Percentiles rank a stretch among this genome's conserved stretches.
phyloP scores from a whole-genome alignment of 2,888 invertebrate species.

The Hyles lineata region DNA sequence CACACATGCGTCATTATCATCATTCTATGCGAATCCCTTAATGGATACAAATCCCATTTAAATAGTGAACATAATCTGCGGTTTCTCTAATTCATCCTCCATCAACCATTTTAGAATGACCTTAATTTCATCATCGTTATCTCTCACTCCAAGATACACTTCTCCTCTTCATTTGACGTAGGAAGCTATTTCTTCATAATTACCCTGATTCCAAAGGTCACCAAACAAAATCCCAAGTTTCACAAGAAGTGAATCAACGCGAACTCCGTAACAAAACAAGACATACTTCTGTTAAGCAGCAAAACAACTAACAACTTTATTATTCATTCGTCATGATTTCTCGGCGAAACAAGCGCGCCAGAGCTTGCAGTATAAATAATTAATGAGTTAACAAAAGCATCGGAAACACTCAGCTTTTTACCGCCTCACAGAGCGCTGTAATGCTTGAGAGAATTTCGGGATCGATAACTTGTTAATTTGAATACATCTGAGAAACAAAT shows the following conservation, averaged over 20 bases:
- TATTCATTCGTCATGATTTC: conserved; percentile 54
- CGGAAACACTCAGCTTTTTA: conserved; percentile 51
- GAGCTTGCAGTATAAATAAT: conserved; percentile 48
- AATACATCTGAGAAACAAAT: neutral
- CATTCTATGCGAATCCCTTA: too few species aligned
- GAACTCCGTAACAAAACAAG: conserved; percentile 1
- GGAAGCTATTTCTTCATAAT: neutral
- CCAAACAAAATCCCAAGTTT: neutral
- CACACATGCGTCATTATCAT: too few species aligned
- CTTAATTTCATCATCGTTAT: too few species aligned
- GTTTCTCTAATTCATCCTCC: too few species aligned
- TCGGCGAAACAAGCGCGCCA: conserved; percentile 45
- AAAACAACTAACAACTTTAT: conserved; percentile 47
- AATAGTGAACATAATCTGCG: too few species aligned
- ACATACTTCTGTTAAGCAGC: conserved; percentile 31
- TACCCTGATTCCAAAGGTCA: neutral
- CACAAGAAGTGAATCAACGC: neutral
- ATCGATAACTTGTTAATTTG: conserved; percentile 23
- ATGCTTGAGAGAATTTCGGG: conserved; percentile 31
- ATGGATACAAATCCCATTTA: too few species aligned
- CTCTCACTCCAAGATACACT: neutral
- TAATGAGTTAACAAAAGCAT: conserved; percentile 50
- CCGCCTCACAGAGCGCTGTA: conserved; percentile 28
- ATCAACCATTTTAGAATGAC: too few species aligned
- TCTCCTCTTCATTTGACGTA: neutral